These are phyloP conservation scores for Sciaenops ocellatus DNA, from an alignment of 2,797 vertebrate genomes.

Conservation along the genomic window DNA sequence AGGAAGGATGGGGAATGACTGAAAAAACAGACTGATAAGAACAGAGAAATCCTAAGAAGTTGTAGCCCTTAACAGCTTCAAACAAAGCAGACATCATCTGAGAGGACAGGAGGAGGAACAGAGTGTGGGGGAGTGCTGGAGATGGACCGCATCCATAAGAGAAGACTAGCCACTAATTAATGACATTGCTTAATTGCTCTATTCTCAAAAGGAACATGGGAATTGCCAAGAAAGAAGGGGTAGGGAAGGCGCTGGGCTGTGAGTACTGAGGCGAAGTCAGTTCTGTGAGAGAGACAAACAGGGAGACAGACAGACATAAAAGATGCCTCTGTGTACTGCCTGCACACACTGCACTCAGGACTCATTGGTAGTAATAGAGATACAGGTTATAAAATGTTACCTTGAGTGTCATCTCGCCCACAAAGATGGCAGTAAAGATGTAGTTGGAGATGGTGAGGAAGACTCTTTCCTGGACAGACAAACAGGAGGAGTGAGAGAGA, in stretches of 20 bases:
- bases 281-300: conserved; percentile 22
- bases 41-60: conserved; percentile 24
- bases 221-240: conserved; percentile 35
- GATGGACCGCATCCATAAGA: conserved; percentile 57
- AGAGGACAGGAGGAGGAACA: conserved; percentile 20
- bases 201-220: conserved; percentile 61
- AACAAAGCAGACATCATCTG: conserved; percentile 36
- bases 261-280: conserved; percentile 34
- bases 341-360: conserved; percentile 16
- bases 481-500: conserved; percentile 21
- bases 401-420: conserved; percentile 98
- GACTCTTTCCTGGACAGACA: conserved; percentile 90
- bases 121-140: conserved; percentile 38
- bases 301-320: conserved; percentile 26
- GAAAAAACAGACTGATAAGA: conserved; percentile 24
- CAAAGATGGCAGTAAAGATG: conserved; percentile 98
- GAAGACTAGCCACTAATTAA: conserved; percentile 74
- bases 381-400: conserved; percentile 81
- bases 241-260: conserved; percentile 1
- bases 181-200: conserved; percentile 75
- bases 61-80: conserved; percentile 21
- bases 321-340: neutral
- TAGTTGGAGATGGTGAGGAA: conserved; percentile 99
- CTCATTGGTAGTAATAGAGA: conserved; percentile 34
- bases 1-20: neutral